phyloP scores from a whole-genome alignment of 2,797 vertebrate genomes.

The Melanotaenia nigrans region DNA sequence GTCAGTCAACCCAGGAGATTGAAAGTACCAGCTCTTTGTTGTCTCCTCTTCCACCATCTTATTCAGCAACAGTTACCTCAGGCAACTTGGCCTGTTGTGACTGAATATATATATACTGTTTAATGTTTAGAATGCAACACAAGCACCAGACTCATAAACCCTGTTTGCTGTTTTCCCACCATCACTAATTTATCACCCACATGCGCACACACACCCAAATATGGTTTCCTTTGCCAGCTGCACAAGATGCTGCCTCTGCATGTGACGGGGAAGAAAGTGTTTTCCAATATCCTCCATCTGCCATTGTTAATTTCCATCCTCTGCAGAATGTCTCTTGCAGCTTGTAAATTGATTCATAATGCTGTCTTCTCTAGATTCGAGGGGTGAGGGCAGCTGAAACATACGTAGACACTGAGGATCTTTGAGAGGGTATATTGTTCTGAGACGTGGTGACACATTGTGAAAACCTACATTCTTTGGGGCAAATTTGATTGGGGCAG shows the following conservation, averaged over 20 bases:
- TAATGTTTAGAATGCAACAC: constrained; percentile 37
- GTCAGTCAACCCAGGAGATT: neutral
- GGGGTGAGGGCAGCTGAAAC: constrained; percentile 7
- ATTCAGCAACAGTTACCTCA: constrained; percentile 15
- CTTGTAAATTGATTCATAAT: constrained; percentile 77
- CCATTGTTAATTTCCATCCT: constrained; percentile 67
- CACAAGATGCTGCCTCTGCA: constrained; percentile 29
- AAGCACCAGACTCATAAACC: neutral
- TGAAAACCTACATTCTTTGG: constrained; percentile 47
- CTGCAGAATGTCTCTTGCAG: constrained; percentile 52
- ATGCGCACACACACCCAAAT: constrained; percentile 9
- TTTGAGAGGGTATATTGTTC: constrained; percentile 19
- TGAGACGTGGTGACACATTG: constrained; percentile 16
- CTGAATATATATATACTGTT: constrained; percentile 19
- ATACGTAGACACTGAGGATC: constrained; percentile 1
- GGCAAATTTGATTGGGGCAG: constrained; percentile 74
- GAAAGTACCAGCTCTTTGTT: constrained; percentile 4
- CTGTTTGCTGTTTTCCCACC: constrained; percentile 14
- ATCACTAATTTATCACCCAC: constrained; percentile 33
- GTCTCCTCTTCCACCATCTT: constrained; percentile 4
- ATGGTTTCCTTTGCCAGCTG: constrained; percentile 59
- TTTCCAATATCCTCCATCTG: constrained; percentile 72
- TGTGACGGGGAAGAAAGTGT: constrained; percentile 48
- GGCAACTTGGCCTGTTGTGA: constrained; percentile 10
- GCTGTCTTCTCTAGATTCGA: constrained; percentile 47